Evolutionary conservation across 2,113 vertebrate genomes (phyloP).

Genomic region (Carassius auratus): DNA sequence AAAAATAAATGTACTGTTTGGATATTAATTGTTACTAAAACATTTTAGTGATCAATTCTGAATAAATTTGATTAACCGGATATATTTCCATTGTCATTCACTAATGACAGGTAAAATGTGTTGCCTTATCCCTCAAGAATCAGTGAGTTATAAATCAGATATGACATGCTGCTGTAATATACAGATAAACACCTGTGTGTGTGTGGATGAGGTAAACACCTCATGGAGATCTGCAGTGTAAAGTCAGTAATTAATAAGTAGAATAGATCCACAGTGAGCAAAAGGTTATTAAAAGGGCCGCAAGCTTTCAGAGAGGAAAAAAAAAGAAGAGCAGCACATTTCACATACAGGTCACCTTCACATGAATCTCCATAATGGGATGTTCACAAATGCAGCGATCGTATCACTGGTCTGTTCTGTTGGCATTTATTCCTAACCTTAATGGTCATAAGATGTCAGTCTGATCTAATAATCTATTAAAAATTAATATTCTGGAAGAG

Average conservation of each 20-base stretch:
- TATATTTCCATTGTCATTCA: not conserved
- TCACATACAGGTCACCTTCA: slow-evolving; percentile 19
- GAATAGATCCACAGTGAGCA: not conserved
- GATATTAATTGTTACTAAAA: too few relatives aligned
- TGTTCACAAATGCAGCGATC: not conserved
- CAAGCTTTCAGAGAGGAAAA: not conserved
- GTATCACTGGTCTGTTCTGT: not conserved
- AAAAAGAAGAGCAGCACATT: slow-evolving; percentile 15
- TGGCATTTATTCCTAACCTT: not conserved
- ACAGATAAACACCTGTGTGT: not conserved
- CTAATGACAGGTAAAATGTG: not conserved
- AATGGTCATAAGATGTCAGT: not conserved
- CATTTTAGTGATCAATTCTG: not conserved
- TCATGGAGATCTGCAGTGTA: not conserved
- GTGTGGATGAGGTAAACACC: not conserved
- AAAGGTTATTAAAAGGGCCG: not conserved
- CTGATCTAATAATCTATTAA: not conserved
- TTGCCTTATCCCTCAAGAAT: not conserved
- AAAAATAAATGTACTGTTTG: not conserved
- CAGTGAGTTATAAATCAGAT: not conserved
- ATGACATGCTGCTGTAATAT: not conserved
- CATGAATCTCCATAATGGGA: slow-evolving; percentile 2
- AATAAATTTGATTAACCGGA: not conserved
- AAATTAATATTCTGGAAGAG: not conserved
- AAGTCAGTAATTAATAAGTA: not conserved